Percentiles rank a stretch among this genome's conserved stretches.
These are phyloP conservation scores for Muscina levida DNA, from an alignment of 2,888 invertebrate species.

Conservation along the genomic window DNA sequence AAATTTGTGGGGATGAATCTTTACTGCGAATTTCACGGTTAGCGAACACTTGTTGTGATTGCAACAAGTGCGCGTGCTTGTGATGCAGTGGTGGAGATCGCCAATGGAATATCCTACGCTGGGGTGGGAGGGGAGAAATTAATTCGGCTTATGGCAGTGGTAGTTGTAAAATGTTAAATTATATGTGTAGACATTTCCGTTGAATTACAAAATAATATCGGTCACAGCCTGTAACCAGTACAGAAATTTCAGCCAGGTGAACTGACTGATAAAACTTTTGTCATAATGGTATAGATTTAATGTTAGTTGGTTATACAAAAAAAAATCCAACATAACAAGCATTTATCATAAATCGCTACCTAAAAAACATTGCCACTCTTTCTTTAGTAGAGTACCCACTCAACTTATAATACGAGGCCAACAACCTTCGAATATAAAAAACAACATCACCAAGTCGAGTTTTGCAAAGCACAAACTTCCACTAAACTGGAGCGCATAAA, in stretches of 20 bases:
- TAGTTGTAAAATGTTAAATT: too few species aligned
- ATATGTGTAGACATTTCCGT: too few species aligned
- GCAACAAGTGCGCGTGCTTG: slow-evolving; percentile 16
- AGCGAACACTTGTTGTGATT: slow-evolving; percentile 55
- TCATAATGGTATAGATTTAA: too few species aligned
- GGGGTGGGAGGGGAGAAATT: too few species aligned
- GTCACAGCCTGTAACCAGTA: too few species aligned
- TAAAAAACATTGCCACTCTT: neutral
- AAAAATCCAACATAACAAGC: too few species aligned
- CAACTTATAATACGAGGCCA: slow-evolving; percentile 49
- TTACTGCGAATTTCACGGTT: slow-evolving; percentile 6
- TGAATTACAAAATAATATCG: too few species aligned
- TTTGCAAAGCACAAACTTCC: neutral
- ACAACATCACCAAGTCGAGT: neutral
- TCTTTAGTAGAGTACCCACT: neutral
- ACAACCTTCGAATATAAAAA: slow-evolving; percentile 43
- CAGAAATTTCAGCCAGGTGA: too few species aligned
- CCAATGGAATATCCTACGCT: neutral
- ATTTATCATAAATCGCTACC: too few species aligned
- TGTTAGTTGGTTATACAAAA: too few species aligned
- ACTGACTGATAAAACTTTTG: too few species aligned
- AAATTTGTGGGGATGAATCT: slow-evolving; percentile 5
- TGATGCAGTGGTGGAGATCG: slow-evolving; percentile 6
- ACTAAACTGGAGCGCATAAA: slow-evolving; percentile 61
- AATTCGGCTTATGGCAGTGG: too few species aligned